Evolutionary conservation across 92 coral and sea anemone species (phyloP).

Genomic region (Epizoanthus ramosus): DNA sequence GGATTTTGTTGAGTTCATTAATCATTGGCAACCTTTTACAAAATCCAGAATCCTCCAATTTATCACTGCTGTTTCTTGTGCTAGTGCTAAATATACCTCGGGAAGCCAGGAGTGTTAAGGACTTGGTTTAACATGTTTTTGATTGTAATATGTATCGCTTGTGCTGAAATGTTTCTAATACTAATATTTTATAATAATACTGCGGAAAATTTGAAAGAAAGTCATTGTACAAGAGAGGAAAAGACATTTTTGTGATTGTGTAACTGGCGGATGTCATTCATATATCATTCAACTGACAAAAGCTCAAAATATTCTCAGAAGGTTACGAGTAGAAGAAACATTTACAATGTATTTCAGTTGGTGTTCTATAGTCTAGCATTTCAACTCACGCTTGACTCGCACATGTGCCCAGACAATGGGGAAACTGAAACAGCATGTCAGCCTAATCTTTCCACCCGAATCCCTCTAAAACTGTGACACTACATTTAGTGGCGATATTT

Average conservation of each 20-base stretch:
- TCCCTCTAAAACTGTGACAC: too few species aligned
- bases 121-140: background rate
- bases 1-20: conserved; percentile 8
- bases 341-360: background rate
- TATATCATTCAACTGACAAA: conserved; percentile 21
- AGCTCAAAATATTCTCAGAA: background rate
- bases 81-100: background rate
- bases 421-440: background rate
- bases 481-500: background rate
- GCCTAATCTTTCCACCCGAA: background rate
- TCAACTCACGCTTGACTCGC: background rate
- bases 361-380: background rate
- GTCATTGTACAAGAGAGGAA: background rate
- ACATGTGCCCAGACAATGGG: background rate
- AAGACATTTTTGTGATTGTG: background rate
- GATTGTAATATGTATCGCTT: background rate
- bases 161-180: background rate
- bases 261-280: background rate
- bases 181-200: too few species aligned
- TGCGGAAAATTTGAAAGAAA: background rate
- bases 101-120: background rate
- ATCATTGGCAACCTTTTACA: background rate
- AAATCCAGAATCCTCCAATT: background rate
- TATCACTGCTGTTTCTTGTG: background rate
- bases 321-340: background rate